phyloP scores from a whole-genome alignment of 2,797 vertebrate species.

The Sarcoramphus papa region DNA sequence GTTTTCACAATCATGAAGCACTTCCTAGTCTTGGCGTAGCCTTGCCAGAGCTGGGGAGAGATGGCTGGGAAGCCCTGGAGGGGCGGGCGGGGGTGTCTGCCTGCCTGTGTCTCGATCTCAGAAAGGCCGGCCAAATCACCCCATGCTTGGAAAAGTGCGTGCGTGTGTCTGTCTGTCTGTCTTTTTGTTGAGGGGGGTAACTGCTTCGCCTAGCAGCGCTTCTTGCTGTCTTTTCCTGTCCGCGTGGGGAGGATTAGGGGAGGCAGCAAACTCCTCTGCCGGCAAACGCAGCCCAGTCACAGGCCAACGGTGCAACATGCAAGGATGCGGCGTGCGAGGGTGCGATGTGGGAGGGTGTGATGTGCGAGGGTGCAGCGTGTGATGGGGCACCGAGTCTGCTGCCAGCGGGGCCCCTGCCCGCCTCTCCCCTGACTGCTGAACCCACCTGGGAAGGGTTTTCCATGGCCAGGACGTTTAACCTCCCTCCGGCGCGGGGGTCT shows the following conservation, averaged over 20 bases:
- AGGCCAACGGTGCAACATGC: neutral
- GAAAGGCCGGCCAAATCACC: neutral
- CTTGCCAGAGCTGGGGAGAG: neutral
- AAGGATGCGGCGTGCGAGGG: rapidly evolving
- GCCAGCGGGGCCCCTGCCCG: neutral
- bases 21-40: neutral
- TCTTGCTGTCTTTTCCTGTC: neutral
- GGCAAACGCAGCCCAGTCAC: neutral
- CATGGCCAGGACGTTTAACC: no score
- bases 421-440: neutral
- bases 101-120: neutral
- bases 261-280: no score
- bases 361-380: neutral
- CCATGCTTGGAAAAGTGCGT: neutral
- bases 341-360: neutral
- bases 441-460: neutral
- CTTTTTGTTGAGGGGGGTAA: neutral
- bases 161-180: neutral
- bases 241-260: neutral
- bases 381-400: neutral
- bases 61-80: neutral
- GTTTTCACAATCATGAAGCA: neutral
- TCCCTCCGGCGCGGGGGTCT: neutral
- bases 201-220: rapidly evolving
- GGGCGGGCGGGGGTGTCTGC: neutral